These are phyloP conservation scores for Vanessa tameamea DNA, from an alignment of 1,140 invertebrate species.

Conservation along the genomic window DNA sequence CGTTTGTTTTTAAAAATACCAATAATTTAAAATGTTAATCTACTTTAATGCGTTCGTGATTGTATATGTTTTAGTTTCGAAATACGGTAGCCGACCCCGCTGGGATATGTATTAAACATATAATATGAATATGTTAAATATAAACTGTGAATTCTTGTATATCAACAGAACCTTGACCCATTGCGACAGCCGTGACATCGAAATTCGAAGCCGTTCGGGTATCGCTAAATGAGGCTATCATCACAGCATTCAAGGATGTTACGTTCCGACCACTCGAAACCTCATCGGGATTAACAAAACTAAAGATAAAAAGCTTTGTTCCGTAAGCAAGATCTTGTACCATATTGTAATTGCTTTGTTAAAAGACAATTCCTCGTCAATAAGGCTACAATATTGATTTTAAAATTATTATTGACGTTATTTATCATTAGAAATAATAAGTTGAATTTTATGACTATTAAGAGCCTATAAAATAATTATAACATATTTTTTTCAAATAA, in stretches of 20 bases:
- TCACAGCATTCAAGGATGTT: conserved; percentile 27
- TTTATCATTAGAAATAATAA: too few relatives aligned
- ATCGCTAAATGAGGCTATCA: conserved; percentile 31
- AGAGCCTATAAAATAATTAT: too few relatives aligned
- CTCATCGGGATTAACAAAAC: not conserved
- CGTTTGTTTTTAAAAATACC: not conserved
- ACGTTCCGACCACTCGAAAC: conserved; percentile 13
- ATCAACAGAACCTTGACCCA: conserved; percentile 50
- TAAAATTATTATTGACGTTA: too few relatives aligned
- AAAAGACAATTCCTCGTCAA: conserved; percentile 2
- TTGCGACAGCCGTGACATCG: conserved; percentile 53
- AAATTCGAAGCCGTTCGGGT: conserved; percentile 49
- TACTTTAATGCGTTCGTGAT: not conserved
- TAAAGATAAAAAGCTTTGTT: not conserved
- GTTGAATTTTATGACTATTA: too few relatives aligned
- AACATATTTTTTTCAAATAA: too few relatives aligned
- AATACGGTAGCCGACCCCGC: conserved; percentile 16
- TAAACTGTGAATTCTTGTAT: conserved; percentile 38
- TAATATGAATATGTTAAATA: conserved; percentile 31
- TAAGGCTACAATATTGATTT: not conserved
- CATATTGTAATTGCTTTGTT: not conserved
- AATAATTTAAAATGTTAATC: not conserved
- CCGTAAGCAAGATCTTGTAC: not conserved
- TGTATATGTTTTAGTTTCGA: conserved; percentile 14
- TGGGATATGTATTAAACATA: conserved; percentile 32